Percentiles rank a stretch among this genome's conserved stretches.
Evolutionary conservation across 2,888 invertebrate species (phyloP).

Genomic region (Thymelicus lineola): DNA sequence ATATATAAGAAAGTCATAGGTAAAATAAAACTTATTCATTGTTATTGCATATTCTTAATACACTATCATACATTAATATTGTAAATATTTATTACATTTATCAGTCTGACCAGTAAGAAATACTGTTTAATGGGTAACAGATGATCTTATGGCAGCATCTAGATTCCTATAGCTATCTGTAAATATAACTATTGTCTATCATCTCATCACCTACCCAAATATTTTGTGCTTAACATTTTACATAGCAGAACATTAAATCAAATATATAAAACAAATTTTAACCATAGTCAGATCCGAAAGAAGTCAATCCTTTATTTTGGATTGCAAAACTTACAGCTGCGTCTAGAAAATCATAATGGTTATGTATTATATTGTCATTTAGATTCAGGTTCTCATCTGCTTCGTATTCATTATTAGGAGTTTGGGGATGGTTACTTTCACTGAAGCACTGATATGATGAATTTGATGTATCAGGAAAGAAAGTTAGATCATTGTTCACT

Average conservation of each 20-base stretch:
- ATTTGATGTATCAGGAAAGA: conserved; percentile 58
- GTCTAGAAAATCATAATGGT: conserved; percentile 86
- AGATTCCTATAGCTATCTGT: conserved; percentile 30
- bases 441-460: conserved; percentile 57
- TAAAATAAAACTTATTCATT: too few species aligned
- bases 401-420: conserved; percentile 52
- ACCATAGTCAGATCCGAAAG: conserved; percentile 75
- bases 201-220: conserved; percentile 28
- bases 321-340: conserved; percentile 91
- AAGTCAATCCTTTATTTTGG: conserved; percentile 88
- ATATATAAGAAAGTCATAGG: too few species aligned
- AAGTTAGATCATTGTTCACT: conserved; percentile 50
- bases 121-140: conserved; percentile 38
- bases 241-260: neutral
- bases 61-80: neutral
- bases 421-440: conserved; percentile 53
- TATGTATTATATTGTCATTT: conserved; percentile 53
- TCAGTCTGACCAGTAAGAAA: conserved; percentile 34
- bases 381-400: conserved; percentile 50
- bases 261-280: conserved; percentile 50
- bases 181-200: conserved; percentile 37
- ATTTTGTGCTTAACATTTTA: conserved; percentile 36
- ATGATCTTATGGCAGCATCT: conserved; percentile 37
- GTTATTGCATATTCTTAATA: neutral
- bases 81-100: conserved; percentile 24